phyloP scores from a whole-genome alignment of 2,113 vertebrate species.

The Salvator merianae region DNA sequence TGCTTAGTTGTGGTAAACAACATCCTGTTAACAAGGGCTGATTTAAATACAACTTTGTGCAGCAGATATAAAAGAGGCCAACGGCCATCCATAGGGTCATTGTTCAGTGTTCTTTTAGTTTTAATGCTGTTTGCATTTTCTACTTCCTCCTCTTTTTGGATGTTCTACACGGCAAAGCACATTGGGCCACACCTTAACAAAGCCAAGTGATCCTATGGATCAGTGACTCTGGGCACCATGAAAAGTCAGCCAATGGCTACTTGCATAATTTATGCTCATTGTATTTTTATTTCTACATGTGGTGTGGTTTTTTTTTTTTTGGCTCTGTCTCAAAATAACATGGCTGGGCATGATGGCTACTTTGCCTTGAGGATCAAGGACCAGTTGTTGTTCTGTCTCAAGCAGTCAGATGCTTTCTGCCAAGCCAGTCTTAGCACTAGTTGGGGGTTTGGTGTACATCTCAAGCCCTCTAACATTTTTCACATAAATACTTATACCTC shows the following conservation, averaged over 20 bases:
- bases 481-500: too few species aligned
- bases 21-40: neutral
- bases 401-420: too few species aligned
- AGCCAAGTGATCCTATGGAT: neutral
- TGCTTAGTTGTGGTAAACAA: neutral
- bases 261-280: neutral
- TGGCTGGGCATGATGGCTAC: neutral
- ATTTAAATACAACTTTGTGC: conserved; percentile 1
- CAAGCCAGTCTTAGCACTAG: neutral
- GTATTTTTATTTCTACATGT: neutral
- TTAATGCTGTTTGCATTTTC: neutral
- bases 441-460: neutral
- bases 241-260: neutral
- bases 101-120: neutral
- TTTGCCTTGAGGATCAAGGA: neutral
- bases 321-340: neutral
- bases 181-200: neutral
- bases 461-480: too few species aligned
- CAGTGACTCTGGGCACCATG: neutral
- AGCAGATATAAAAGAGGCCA: neutral
- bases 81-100: neutral
- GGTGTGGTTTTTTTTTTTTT: neutral
- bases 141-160: neutral
- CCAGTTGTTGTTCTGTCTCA: neutral
- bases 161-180: neutral